Evolutionary conservation across 1,140 invertebrate genomes (phyloP), one percentile per base, ranked within the genome.

Genomic region (Zaprionus gabonicus): DNA sequence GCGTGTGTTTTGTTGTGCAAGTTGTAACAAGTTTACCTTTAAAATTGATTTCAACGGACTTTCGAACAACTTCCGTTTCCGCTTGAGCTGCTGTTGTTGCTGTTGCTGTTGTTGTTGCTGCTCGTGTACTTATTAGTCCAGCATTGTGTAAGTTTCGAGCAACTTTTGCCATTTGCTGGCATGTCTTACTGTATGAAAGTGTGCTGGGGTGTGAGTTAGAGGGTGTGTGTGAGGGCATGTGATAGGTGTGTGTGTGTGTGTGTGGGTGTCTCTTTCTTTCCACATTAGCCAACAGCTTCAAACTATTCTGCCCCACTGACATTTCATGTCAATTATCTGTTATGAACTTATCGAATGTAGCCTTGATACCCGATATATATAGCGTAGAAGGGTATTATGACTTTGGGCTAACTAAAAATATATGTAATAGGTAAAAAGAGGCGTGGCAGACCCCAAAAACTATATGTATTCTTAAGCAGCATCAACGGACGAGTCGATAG

Each of bases 31-130:
- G 85, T 90, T 88, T 85, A 85, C 78, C 67, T 90, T 88, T 82
- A 66, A 90, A 88, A 88, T 88, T 88, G 85, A 88, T 88, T 88
- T 88, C 85, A 84, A 84, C 81, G 62, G 84, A 84, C 83, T 87
- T 84, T 78, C 78, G 66, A 87, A 84, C 83, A 87, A 87, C 78
- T 87, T 87, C 84, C 85, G 83, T 79, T 87, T 88, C 83, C 84
- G 81, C 81, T 78, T 67, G 57, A 76, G 75, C 68, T 76, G 2
- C 31, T 3, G 9, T 31, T 31, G 31, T 9, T 31, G 28, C 7
- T 31, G 28, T 9, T 31, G 0, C 6, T 28, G 31, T 9, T 34
- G 28, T 31, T 31, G 28, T 9, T 31, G 28, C 28, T 31, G 71
- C 71, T 76, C 63, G 82, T 67, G 64, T 82, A 69, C 73, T 76